phyloP scores from a whole-genome alignment of 2,888 invertebrate species.

The Eupithecia centaureata region DNA sequence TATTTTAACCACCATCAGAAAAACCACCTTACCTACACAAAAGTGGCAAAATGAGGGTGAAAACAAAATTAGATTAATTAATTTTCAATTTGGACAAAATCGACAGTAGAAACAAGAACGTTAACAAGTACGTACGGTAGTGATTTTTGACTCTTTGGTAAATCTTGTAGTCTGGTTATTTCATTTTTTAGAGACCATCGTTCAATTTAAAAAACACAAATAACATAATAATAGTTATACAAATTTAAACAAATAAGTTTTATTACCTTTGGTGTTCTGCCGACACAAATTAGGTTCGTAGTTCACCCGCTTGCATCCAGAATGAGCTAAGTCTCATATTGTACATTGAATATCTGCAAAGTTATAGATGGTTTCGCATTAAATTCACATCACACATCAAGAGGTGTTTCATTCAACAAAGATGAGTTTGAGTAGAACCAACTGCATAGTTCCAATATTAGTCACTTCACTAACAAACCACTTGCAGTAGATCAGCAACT shows the following conservation, averaged over 20 bases:
- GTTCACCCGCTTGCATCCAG: no score
- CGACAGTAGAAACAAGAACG: no score
- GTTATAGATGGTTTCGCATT: neutral
- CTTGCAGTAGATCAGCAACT: constrained; percentile 18
- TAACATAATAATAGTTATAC: no score
- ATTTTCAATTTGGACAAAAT: neutral
- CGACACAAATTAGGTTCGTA: no score
- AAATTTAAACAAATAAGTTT: no score
- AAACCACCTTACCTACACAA: neutral
- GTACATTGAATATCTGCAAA: neutral
- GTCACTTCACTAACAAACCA: constrained; percentile 5
- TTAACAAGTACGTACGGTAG: no score
- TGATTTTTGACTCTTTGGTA: no score
- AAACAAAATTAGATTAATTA: neutral
- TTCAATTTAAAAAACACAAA: no score
- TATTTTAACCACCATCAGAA: neutral
- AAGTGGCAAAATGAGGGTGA: neutral
- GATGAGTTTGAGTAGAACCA: neutral
- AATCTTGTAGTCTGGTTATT: no score
- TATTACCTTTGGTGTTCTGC: no score
- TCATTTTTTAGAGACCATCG: no score
- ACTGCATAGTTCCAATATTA: constrained; percentile 7
- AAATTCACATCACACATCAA: neutral
- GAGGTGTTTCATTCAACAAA: neutral
- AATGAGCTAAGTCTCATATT: no score